Percentiles rank a stretch among this genome's conserved stretches.
phyloP scores from a whole-genome alignment of 2,797 vertebrate genomes.

The Podargus strigoides region DNA sequence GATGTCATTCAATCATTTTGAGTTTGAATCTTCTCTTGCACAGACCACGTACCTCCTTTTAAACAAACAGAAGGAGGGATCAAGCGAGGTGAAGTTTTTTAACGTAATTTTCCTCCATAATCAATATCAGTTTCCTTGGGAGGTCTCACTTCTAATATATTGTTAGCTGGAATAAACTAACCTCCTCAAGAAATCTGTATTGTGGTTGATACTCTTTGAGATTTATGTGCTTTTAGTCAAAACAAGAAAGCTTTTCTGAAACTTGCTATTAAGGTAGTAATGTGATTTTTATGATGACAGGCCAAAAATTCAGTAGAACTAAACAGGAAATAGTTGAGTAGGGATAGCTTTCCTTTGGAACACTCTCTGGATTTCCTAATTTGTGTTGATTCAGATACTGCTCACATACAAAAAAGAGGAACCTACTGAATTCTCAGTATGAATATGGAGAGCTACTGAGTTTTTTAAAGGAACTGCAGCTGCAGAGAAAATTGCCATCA shows the following conservation, averaged over 20 bases:
- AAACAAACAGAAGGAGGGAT: not conserved
- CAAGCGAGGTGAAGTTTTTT: not conserved
- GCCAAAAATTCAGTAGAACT: not conserved
- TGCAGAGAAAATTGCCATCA: conserved; percentile 11
- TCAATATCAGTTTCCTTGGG: not conserved
- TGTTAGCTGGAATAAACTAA: not conserved
- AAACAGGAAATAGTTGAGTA: not conserved
- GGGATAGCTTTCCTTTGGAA: not conserved
- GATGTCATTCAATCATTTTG: not conserved
- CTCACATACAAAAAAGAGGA: not conserved
- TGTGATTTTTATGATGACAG: not conserved
- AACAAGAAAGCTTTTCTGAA: conserved; percentile 10
- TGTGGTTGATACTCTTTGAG: not conserved
- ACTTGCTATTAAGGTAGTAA: not conserved
- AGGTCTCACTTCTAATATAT: not conserved
- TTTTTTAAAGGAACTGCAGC: not conserved
- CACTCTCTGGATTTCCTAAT: not conserved
- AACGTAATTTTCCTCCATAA: not conserved
- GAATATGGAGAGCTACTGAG: not conserved
- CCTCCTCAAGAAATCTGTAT: not conserved
- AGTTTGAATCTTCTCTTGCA: not conserved
- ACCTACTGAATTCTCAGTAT: not conserved
- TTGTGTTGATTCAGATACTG: not conserved
- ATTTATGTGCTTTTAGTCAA: not conserved
- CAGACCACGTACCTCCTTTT: not conserved